phyloP scores from a whole-genome alignment of 2,888 invertebrate genomes.

The Drosophila buzzatii region DNA sequence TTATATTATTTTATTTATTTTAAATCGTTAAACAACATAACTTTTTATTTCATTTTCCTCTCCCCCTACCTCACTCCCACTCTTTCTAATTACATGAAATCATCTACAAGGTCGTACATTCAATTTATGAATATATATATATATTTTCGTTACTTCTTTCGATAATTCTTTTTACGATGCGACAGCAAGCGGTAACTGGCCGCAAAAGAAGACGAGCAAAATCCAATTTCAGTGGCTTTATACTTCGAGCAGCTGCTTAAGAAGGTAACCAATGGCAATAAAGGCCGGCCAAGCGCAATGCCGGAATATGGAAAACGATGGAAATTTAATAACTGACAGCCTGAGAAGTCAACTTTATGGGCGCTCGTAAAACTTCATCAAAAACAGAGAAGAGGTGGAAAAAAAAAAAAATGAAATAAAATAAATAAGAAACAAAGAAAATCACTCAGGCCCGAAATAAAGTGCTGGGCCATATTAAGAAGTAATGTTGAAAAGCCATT shows the following conservation, averaged over 20 bases:
- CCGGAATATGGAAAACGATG: conserved; percentile 52
- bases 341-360: conserved; percentile 61
- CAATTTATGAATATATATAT: conserved; percentile 3
- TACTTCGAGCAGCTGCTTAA: conserved; percentile 35
- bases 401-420: conserved; percentile 25
- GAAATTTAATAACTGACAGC: conserved; percentile 68
- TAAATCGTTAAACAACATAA: too few species aligned
- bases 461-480: conserved; percentile 68
- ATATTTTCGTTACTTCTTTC: conserved; percentile 5
- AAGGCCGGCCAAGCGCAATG: conserved; percentile 19
- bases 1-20: too few species aligned
- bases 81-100: background rate
- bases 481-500: conserved; percentile 62
- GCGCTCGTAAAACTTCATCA: conserved; percentile 60
- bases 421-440: conserved; percentile 51
- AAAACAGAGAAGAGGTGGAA: conserved; percentile 30
- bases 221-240: conserved; percentile 37
- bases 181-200: conserved; percentile 28
- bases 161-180: conserved; percentile 57
- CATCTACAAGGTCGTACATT: conserved; percentile 1
- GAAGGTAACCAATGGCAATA: conserved; percentile 29
- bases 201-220: conserved; percentile 22
- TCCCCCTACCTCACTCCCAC: too few species aligned
- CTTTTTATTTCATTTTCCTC: too few species aligned
- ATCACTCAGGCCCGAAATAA: conserved; percentile 69